Evolutionary conservation across 2,888 invertebrate genomes (phyloP).

Genomic region (Mythimna lalbum): DNA sequence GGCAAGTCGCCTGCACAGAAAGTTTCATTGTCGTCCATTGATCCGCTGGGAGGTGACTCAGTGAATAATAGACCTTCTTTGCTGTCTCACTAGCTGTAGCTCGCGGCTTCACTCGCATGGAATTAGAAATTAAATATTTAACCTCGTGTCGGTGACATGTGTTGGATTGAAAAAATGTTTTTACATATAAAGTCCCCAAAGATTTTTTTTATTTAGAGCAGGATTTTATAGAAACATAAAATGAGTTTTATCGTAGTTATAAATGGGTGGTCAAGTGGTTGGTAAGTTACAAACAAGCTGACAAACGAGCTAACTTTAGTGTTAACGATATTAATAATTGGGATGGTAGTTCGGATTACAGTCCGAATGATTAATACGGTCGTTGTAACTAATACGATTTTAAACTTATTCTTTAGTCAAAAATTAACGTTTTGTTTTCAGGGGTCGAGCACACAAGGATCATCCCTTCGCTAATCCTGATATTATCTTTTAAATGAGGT

Average conservation of each 20-base stretch:
- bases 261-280: slow-evolving; percentile 41
- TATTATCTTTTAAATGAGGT: slow-evolving; percentile 54
- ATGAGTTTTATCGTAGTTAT: slow-evolving; percentile 11
- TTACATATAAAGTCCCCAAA: slow-evolving; percentile 5
- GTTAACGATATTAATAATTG: slow-evolving; percentile 58
- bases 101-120: slow-evolving; percentile 26
- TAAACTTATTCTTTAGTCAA: slow-evolving; percentile 56
- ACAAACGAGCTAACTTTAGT: slow-evolving; percentile 57
- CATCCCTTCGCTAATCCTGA: slow-evolving; percentile 86
- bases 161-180: slow-evolving; percentile 22
- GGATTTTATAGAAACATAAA: slow-evolving; percentile 2
- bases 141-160: slow-evolving; percentile 8
- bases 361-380: slow-evolving; percentile 48
- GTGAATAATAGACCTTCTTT: slow-evolving; percentile 49
- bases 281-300: slow-evolving; percentile 40
- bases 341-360: slow-evolving; percentile 57
- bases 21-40: slow-evolving; percentile 54
- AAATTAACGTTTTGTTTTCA: slow-evolving; percentile 70
- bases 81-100: slow-evolving; percentile 29
- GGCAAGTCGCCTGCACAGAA: slow-evolving; percentile 41
- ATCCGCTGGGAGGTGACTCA: slow-evolving; percentile 52
- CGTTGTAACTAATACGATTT: slow-evolving; percentile 48
- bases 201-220: slow-evolving; percentile 8
- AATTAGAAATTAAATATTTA: slow-evolving; percentile 59
- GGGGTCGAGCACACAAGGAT: slow-evolving; percentile 84